Conservation (phyloP, 2,888 invertebrate species). For the Tiliacea citrago region DNA sequence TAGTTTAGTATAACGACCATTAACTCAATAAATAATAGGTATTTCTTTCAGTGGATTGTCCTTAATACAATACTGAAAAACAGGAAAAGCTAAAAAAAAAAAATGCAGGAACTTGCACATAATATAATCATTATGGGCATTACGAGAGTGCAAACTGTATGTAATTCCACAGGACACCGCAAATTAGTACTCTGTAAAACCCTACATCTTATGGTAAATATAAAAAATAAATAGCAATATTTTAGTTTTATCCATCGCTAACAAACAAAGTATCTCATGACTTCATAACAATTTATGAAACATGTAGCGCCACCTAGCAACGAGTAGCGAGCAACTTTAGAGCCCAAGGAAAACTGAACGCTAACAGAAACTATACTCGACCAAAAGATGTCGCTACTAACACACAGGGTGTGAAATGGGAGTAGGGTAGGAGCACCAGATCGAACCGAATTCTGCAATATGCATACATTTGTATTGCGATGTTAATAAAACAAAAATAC, state of each 20-base stretch:
- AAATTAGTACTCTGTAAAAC: not conserved
- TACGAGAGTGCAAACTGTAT: not conserved
- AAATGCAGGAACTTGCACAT: not conserved
- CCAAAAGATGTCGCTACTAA: conserved; percentile 60
- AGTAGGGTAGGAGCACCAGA: too few relatives aligned
- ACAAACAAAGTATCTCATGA: not conserved
- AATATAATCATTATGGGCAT: not conserved
- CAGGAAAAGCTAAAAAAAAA: conserved; percentile 9
- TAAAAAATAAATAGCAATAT: not conserved
- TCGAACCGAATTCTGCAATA: not conserved
- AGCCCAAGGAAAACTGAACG: not conserved
- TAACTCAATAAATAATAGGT: conserved; percentile 25
- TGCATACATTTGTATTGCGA: not conserved
- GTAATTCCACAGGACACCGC: not conserved
- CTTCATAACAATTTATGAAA: conserved; percentile 6
- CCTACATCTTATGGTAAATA: not conserved
- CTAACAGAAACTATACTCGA: not conserved
- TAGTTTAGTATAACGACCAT: not conserved
- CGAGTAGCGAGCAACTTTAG: conserved; percentile 35
- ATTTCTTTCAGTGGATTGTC: conserved; percentile 22
- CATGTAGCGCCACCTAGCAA: conserved; percentile 56
- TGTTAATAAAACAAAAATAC: too few relatives aligned
- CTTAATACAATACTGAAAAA: conserved; percentile 28
- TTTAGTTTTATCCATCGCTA: not conserved
- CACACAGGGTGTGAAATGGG: too few relatives aligned